Evolutionary conservation across 2,888 invertebrate genomes (phyloP).

Genomic region (Nycteola revayana): DNA sequence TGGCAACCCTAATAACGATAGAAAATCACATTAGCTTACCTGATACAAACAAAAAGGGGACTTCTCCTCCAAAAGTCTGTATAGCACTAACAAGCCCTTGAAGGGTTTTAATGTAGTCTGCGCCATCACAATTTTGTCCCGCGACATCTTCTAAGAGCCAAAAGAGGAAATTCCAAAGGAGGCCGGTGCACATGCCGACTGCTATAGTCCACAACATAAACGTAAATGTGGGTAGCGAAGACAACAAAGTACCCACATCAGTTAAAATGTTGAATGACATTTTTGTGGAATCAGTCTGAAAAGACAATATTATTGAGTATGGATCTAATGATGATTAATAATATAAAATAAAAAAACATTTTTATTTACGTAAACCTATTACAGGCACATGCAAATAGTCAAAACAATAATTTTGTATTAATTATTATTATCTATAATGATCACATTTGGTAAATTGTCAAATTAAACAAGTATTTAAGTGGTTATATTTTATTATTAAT

Average conservation of each 20-base stretch:
- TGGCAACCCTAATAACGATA: too few species aligned
- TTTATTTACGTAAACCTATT: too few species aligned
- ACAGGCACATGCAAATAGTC: too few species aligned
- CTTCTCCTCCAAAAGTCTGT: constrained; percentile 92
- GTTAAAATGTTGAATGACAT: constrained; percentile 85
- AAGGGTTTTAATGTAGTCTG: constrained; percentile 85
- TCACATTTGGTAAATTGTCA: too few species aligned
- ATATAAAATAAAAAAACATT: too few species aligned
- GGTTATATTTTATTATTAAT: too few species aligned
- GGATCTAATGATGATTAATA: too few species aligned
- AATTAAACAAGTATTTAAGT: too few species aligned
- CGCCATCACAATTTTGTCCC: constrained; percentile 58
- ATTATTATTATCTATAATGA: too few species aligned
- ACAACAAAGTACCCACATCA: constrained; percentile 86
- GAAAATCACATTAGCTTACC: constrained; percentile 69
- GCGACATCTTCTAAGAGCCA: constrained; percentile 91
- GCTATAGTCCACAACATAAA: constrained; percentile 91
- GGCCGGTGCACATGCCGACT: constrained; percentile 91
- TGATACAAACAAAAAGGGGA: constrained; percentile 93
- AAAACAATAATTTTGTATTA: too few species aligned
- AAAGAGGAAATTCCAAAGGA: constrained; percentile 94
- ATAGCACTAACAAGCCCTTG: constrained; percentile 88
- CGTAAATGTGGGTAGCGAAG: constrained; percentile 85
- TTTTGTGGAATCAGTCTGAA: constrained; percentile 84
- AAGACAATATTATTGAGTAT: too few species aligned